A percentile compares a stretch with the other conserved stretches of the same genome.
phyloP scores from a whole-genome alignment of 2,113 vertebrate species.

The Strix aluco region DNA sequence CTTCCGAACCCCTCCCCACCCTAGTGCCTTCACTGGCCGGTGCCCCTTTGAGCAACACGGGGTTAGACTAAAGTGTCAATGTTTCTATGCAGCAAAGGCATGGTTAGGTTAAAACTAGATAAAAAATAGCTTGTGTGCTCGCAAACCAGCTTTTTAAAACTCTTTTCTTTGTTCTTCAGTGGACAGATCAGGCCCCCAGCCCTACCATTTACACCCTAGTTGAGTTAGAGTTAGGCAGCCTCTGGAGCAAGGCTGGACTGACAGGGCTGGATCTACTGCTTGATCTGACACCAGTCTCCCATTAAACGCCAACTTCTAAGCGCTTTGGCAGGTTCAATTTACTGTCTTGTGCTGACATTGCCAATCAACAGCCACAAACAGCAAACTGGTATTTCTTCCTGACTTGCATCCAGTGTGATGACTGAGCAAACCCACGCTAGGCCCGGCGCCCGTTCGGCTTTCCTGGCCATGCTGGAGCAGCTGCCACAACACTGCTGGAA shows the following conservation, averaged over 20 bases:
- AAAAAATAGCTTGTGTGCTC: not conserved
- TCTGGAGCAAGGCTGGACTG: not conserved
- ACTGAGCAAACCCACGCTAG: accelerated
- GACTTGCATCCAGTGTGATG: not conserved
- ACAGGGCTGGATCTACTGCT: too few species aligned
- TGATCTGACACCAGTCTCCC: too few species aligned
- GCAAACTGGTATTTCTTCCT: not conserved
- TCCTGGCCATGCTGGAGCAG: not conserved
- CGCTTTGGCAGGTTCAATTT: not conserved
- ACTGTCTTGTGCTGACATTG: too few species aligned
- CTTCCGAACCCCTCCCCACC: accelerated
- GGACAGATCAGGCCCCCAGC: too few species aligned
- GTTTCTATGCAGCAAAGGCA: not conserved
- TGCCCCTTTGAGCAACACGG: not conserved
- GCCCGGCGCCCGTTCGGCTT: not conserved
- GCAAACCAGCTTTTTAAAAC: not conserved
- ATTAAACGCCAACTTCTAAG: not conserved
- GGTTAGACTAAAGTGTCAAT: too few species aligned
- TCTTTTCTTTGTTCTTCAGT: not conserved
- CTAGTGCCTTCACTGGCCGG: not conserved
- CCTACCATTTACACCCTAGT: not conserved
- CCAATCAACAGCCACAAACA: too few species aligned
- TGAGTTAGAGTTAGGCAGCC: not conserved
- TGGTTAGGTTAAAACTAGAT: not conserved
- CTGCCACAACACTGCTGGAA: too few species aligned